phyloP scores from a whole-genome alignment of 2,888 invertebrate species.

The Noctua pronuba region DNA sequence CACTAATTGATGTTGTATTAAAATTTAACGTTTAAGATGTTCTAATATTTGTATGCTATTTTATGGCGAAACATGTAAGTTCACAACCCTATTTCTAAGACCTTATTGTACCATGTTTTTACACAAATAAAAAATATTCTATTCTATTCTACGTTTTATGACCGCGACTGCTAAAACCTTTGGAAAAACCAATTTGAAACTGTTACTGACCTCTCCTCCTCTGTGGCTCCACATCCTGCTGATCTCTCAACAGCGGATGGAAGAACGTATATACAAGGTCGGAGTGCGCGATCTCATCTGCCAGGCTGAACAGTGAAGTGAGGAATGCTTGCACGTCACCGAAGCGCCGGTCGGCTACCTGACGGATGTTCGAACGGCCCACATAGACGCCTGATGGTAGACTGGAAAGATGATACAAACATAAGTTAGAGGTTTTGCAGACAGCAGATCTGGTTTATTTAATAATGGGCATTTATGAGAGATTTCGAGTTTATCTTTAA shows the following conservation, averaged over 20 bases:
- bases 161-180: neutral
- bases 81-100: too few species aligned
- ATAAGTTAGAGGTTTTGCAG: neutral
- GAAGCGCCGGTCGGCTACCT: conserved; percentile 98
- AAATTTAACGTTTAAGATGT: too few species aligned
- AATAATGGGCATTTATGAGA: too few species aligned
- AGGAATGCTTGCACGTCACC: conserved; percentile 97
- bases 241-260: conserved; percentile 98
- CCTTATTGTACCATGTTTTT: too few species aligned
- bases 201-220: conserved; percentile 93
- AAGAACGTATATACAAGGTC: conserved; percentile 99
- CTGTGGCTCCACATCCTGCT: conserved; percentile 96
- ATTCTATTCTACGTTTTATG: neutral
- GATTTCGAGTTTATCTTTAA: too few species aligned
- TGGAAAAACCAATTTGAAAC: neutral
- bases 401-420: conserved; percentile 67
- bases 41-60: too few species aligned
- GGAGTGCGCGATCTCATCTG: conserved; percentile 98
- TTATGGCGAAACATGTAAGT: too few species aligned
- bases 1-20: too few species aligned
- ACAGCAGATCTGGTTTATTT: neutral
- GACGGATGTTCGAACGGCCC: conserved; percentile 98
- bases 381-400: conserved; percentile 93
- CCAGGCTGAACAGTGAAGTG: conserved; percentile 95
- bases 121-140: too few species aligned